Percentiles rank a stretch among this genome's conserved stretches.
Evolutionary conservation across 2,888 invertebrate species (phyloP).

Genomic region (Phlogophora meticulosa): DNA sequence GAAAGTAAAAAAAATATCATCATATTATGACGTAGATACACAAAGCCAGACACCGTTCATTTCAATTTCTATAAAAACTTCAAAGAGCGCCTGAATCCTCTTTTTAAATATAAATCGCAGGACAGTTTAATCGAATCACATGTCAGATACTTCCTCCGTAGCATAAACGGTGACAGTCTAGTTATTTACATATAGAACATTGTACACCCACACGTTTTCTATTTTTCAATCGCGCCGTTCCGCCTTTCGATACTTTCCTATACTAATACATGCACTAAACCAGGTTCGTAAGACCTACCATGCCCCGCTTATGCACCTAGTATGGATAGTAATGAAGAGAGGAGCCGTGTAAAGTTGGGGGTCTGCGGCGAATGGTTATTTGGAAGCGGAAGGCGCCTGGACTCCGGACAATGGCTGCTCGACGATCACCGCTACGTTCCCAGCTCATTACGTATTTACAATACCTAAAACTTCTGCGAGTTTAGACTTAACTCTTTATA

Average conservation of each 20-base stretch:
- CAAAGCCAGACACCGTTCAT: constrained; percentile 15
- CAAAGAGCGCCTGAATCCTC: constrained; percentile 27
- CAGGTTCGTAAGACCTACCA: constrained; percentile 72
- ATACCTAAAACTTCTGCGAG: constrained; percentile 79
- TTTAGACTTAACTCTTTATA: constrained; percentile 71
- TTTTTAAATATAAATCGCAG: constrained; percentile 48
- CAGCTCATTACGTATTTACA: constrained; percentile 89
- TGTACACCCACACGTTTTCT: constrained; percentile 82
- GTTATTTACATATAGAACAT: constrained; percentile 81
- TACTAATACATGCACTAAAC: constrained; percentile 79
- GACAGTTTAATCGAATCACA: constrained; percentile 62
- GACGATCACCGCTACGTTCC: constrained; percentile 86
- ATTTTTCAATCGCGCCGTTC: constrained; percentile 89
- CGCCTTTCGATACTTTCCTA: constrained; percentile 89
- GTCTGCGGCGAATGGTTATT: constrained; percentile 78
- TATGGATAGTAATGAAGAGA: constrained; percentile 72
- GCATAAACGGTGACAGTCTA: constrained; percentile 73
- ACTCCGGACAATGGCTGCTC: constrained; percentile 87
- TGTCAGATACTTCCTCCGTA: constrained; percentile 68
- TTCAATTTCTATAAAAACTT: constrained; percentile 33
- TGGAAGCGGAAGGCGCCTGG: constrained; percentile 85
- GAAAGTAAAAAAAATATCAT: constrained; percentile 9
- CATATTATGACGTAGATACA: constrained; percentile 5
- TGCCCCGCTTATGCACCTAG: constrained; percentile 68
- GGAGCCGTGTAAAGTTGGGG: constrained; percentile 75